Conservation (phyloP, 2,888 invertebrate genomes). For the Euplagia quadripunctaria region DNA sequence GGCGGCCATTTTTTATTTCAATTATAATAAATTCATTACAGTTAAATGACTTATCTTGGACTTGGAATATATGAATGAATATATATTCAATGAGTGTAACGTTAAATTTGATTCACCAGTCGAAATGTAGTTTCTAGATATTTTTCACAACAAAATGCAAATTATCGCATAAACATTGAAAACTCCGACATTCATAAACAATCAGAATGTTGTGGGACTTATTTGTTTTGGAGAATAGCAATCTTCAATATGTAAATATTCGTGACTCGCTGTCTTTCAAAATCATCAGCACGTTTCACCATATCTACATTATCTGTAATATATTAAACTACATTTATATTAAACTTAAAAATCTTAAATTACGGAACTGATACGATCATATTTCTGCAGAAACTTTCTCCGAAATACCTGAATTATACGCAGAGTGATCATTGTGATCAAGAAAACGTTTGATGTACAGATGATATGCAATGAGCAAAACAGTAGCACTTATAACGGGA, state of each 20-base stretch:
- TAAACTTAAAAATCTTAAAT: neutral
- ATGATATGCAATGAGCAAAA: constrained; percentile 21
- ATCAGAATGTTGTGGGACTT: neutral
- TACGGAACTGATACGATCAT: neutral
- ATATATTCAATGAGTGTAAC: neutral
- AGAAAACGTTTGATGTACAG: constrained; percentile 22
- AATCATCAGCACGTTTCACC: neutral
- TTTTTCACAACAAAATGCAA: constrained; percentile 10
- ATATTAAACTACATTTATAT: neutral
- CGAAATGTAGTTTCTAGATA: constrained; percentile 1
- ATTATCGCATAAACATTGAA: constrained; percentile 8
- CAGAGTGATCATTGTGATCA: constrained; percentile 11
- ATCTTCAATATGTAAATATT: too few relatives aligned
- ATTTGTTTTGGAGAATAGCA: constrained; percentile 3
- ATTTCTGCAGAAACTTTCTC: neutral
- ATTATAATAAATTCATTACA: neutral
- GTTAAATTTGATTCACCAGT: constrained; percentile 8
- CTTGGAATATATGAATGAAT: constrained; percentile 6
- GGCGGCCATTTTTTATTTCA: neutral
- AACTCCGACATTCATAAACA: constrained; percentile 1
- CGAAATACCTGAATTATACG: constrained; percentile 14
- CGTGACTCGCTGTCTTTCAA: neutral
- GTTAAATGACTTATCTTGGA: neutral
- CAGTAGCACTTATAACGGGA: constrained; percentile 50
- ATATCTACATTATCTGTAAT: neutral